Evolutionary conservation across 2,888 invertebrate genomes (phyloP).

Genomic region (Tiliacea citrago): DNA sequence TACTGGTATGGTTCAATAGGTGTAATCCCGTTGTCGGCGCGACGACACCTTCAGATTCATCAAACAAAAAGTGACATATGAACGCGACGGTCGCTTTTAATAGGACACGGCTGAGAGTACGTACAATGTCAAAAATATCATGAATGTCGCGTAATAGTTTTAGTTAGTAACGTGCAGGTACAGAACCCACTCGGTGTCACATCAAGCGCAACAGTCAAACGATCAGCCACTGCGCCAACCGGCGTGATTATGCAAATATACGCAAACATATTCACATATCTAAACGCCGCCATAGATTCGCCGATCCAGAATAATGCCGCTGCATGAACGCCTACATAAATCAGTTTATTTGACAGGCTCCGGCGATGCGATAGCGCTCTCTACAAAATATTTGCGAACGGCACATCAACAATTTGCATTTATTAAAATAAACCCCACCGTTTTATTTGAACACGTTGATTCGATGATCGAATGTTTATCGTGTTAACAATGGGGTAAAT

Average conservation of each 20-base stretch:
- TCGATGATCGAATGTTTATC: constrained; percentile 28
- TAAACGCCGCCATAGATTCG: constrained; percentile 6
- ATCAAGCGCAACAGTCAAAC: constrained; percentile 4
- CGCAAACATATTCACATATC: constrained; percentile 20
- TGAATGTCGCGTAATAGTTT: background rate
- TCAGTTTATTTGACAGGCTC: constrained; percentile 33
- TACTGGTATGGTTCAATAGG: too few species aligned
- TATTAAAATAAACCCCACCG: constrained; percentile 32
- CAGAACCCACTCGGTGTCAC: background rate
- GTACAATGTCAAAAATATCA: background rate
- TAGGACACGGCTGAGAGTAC: too few species aligned
- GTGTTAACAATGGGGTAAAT: constrained; percentile 21
- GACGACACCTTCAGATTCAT: too few species aligned
- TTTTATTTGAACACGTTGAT: constrained; percentile 42
- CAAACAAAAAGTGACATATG: background rate
- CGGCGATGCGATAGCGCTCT: constrained; percentile 15
- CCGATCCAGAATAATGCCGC: constrained; percentile 1
- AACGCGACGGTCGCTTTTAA: too few species aligned
- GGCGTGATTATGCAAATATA: constrained; percentile 16
- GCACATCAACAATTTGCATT: constrained; percentile 36
- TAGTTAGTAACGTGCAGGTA: background rate
- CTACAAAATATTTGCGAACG: constrained; percentile 24
- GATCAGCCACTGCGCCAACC: background rate
- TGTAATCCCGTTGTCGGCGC: too few species aligned
- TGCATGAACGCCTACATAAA: constrained; percentile 31